Conservation (phyloP, 2,888 invertebrate genomes). For the Diarsia mendica region DNA sequence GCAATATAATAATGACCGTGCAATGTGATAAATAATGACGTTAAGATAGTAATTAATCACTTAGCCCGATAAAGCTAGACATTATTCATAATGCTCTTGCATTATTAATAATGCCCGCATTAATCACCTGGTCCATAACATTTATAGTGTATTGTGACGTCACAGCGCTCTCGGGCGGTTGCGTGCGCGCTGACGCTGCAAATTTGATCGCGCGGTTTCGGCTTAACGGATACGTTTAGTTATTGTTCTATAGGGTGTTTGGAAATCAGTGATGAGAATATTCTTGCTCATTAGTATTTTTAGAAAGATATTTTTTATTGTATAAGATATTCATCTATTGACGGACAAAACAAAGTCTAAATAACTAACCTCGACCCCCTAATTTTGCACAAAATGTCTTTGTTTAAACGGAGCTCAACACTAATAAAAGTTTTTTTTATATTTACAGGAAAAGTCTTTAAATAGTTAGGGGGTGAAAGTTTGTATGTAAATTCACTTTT, state of each 20-base stretch:
- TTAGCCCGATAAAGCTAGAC: too few species aligned
- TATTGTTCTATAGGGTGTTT: conserved; percentile 74
- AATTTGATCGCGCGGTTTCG: conserved; percentile 89
- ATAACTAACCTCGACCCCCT: not conserved
- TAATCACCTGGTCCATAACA: too few species aligned
- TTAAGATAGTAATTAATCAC: too few species aligned
- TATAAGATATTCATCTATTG: not conserved
- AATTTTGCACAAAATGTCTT: not conserved
- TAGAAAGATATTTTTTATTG: not conserved
- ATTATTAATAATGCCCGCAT: too few species aligned
- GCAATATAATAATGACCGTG: too few species aligned
- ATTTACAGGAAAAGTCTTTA: too few species aligned
- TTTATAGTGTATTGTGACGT: conserved; percentile 48
- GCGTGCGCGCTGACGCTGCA: conserved; percentile 86
- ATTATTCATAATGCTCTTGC: too few species aligned
- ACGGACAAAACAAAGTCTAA: too few species aligned
- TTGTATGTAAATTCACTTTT: not conserved
- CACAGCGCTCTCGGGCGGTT: conserved; percentile 63
- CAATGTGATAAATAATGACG: too few species aligned
- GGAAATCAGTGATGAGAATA: conserved; percentile 7
- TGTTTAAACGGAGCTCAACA: not conserved
- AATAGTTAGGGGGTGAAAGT: not conserved
- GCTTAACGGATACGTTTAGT: conserved; percentile 84
- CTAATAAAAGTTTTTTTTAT: too few species aligned
- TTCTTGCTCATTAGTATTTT: not conserved